A percentile compares a stretch with the other conserved stretches of the same genome.
These are phyloP conservation scores for Colinus virginianus DNA, from an alignment of 2,113 vertebrate genomes.

Conservation along the genomic window DNA sequence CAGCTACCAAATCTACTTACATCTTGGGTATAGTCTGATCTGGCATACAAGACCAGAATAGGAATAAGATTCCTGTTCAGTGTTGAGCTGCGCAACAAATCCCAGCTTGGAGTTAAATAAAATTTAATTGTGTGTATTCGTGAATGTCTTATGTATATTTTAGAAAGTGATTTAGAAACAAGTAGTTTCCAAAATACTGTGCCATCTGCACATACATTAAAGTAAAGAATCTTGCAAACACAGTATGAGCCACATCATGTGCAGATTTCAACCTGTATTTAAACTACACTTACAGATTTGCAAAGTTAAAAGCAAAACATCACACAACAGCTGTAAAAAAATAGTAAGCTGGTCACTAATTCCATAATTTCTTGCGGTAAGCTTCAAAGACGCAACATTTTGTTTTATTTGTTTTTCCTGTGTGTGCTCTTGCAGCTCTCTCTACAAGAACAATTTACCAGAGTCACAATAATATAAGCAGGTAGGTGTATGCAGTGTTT, in stretches of 20 bases:
- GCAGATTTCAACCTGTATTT: not conserved
- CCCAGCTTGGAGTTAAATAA: not conserved
- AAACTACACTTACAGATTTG: accelerated
- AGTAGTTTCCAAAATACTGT: not conserved
- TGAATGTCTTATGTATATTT: not conserved
- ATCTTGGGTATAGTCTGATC: not conserved
- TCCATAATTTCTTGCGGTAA: accelerated
- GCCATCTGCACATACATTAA: not conserved
- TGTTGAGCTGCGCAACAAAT: not conserved
- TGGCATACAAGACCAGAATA: not conserved
- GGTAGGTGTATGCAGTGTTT: not conserved
- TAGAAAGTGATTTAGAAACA: not conserved
- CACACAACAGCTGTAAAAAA: not conserved
- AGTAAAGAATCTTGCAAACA: not conserved
- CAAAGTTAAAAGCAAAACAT: not conserved
- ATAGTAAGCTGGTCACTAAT: not conserved
- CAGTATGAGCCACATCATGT: accelerated
- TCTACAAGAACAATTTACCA: not conserved
- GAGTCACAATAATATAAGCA: not conserved
- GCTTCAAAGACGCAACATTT: not conserved
- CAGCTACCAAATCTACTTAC: not conserved
- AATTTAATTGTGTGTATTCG: not conserved
- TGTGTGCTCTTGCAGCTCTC: not conserved
- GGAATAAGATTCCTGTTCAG: not conserved
- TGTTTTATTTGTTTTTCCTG: not conserved